phyloP scores from a whole-genome alignment of 2,113 vertebrate genomes.

The Chloropsis cyanopogon region DNA sequence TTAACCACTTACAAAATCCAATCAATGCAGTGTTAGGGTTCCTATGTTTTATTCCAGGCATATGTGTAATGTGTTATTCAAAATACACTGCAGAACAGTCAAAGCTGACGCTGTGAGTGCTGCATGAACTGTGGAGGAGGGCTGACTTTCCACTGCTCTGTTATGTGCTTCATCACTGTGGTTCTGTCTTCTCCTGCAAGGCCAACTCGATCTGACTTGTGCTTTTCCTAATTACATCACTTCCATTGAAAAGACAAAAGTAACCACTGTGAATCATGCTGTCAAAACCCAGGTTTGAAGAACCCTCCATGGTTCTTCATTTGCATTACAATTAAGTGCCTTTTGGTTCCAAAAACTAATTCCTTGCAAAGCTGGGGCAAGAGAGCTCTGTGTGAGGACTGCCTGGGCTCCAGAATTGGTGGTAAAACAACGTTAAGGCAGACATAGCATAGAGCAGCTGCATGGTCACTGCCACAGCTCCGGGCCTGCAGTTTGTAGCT shows the following conservation, averaged over 20 bases:
- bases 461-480: background rate
- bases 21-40: background rate
- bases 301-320: background rate
- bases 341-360: background rate
- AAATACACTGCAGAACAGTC: background rate
- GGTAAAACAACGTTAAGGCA: background rate
- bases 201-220: background rate
- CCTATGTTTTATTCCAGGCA: background rate
- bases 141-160: background rate
- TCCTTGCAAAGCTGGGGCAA: background rate
- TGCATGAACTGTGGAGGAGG: background rate
- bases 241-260: conserved; percentile 17
- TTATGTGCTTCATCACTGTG: background rate
- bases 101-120: background rate
- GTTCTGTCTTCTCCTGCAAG: background rate
- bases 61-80: background rate
- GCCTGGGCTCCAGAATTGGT: background rate
- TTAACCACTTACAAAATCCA: background rate
- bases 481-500: background rate
- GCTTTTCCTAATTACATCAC: background rate
- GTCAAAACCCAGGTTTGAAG: background rate
- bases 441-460: background rate
- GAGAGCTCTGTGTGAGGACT: background rate
- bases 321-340: background rate
- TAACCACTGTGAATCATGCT: background rate